These are phyloP conservation scores for Drosophila tropicalis DNA, from an alignment of 1,140 invertebrate species.

Conservation along the genomic window DNA sequence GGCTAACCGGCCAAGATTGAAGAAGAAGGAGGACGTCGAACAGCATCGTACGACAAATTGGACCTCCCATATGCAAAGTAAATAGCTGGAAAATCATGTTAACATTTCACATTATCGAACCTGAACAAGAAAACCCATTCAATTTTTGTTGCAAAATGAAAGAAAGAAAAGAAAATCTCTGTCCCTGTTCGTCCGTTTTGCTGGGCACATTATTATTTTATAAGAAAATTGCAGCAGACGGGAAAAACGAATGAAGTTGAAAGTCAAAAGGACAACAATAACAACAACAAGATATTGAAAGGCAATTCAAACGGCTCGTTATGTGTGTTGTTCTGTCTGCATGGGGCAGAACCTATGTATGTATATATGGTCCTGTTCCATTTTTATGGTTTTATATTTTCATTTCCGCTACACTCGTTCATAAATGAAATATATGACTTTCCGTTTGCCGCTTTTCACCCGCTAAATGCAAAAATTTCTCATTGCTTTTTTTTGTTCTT, in stretches of 20 bases:
- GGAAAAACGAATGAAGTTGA: slow-evolving; percentile 16
- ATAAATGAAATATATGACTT: slow-evolving; percentile 74
- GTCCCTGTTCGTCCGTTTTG: slow-evolving; percentile 4
- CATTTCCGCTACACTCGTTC: slow-evolving; percentile 67
- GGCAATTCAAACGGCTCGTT: slow-evolving; percentile 42
- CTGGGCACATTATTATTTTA: slow-evolving; percentile 72
- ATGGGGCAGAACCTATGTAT: slow-evolving; percentile 13
- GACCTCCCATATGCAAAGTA: slow-evolving; percentile 51
- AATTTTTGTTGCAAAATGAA: slow-evolving; percentile 63
- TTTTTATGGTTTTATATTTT: slow-evolving; percentile 76
- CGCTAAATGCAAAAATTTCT: slow-evolving; percentile 35
- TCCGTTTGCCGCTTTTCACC: slow-evolving; percentile 17
- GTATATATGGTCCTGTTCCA: slow-evolving; percentile 34
- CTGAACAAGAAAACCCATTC: slow-evolving; percentile 51
- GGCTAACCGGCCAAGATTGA: neutral
- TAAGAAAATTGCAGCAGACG: slow-evolving; percentile 67
- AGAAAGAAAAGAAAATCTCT: slow-evolving; percentile 44
- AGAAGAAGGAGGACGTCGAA: neutral
- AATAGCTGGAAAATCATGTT: slow-evolving; percentile 67
- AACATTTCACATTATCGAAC: slow-evolving; percentile 63
- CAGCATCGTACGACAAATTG: neutral
- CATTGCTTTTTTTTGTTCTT: slow-evolving; percentile 28
- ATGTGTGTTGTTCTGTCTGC: slow-evolving; percentile 6
- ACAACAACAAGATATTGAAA: slow-evolving; percentile 45
- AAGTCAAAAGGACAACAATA: slow-evolving; percentile 7